Evolutionary conservation across 2,113 vertebrate species (phyloP), one percentile per base, ranked within the genome.

Genomic region (Myodes glareolus): DNA sequence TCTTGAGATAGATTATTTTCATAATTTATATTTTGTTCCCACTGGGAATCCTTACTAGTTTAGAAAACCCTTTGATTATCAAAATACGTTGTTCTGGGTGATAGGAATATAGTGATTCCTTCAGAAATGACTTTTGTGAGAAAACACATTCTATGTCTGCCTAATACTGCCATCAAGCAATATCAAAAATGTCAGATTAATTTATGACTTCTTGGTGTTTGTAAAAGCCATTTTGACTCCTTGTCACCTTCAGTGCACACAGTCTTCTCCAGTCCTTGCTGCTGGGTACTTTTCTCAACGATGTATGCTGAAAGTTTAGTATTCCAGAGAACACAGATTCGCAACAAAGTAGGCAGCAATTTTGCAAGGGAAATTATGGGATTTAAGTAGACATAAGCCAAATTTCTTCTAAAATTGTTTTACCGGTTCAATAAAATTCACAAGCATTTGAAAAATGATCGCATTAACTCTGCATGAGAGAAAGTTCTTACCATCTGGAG

Each of bases 401-500:
- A 96, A 81, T 1, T 90, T 31, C 21, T 90, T 88, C 47, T 80
- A 61, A 95, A 63, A 52, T 10, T 58, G 76, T 65, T 80, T 86
- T 90, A 70, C 1, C 0, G 70, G 75, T 42, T 75, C 36, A 92
- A 33, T 67, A 96, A 96, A 96, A 94, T 29, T 29, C 16, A 85
- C 58, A 86, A 95, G 19, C 14, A 93, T 67, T 31, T 77, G 29
- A 91, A 84, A 96, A 45, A n/a, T 47, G 58, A 42, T 91, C 27
- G 8, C 19, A 85, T 90, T 88, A 63, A 33, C 84, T 92, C n/a
- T 13, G 23, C 73, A 88, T 21, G 76, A 17, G 52, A 12, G 45
- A 73, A 25, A 58, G 52, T 63, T 89, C 98, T 98, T 96, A 99
- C 99, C 99, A 98, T 99, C 99, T 87, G 99, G 98, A 92, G 98